These are phyloP conservation scores for Sycophila sp. DNA, from an alignment of 1,140 invertebrate genomes.

Conservation along the genomic window DNA sequence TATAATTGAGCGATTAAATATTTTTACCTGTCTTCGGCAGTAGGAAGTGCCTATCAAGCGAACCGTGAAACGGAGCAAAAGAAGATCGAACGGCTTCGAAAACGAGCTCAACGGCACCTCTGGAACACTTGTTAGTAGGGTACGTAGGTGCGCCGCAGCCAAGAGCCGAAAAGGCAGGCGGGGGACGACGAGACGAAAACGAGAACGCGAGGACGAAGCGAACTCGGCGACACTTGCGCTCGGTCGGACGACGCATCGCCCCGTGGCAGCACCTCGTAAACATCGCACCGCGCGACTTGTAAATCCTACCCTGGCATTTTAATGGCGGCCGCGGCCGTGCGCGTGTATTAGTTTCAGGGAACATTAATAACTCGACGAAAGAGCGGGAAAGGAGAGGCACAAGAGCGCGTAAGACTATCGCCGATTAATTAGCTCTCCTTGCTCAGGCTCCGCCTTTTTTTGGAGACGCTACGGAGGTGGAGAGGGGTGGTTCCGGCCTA, in stretches of 20 bases:
- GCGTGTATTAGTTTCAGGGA: conserved; percentile 62
- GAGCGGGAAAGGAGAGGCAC: no score
- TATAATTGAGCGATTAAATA: background rate
- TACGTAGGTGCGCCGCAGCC: background rate
- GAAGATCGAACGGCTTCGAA: background rate
- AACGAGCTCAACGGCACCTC: background rate
- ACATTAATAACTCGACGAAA: conserved; percentile 61
- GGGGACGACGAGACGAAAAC: background rate
- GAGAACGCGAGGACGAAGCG: conserved; percentile 20
- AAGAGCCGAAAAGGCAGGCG: background rate
- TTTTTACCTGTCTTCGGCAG: no score
- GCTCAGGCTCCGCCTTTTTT: no score
- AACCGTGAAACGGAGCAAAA: background rate
- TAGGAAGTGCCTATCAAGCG: background rate
- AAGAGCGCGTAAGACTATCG: conserved; percentile 55
- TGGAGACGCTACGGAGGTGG: no score
- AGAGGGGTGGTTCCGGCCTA: no score
- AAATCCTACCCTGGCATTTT: conserved; percentile 65
- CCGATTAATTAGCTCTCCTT: conserved; percentile 58
- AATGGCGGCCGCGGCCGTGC: conserved; percentile 56
- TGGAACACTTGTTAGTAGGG: conserved; percentile 1
- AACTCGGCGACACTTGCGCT: conserved; percentile 29
- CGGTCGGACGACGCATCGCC: conserved; percentile 43
- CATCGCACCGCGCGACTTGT: conserved; percentile 60
- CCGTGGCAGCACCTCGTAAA: conserved; percentile 54